phyloP scores from a whole-genome alignment of 30 jellyfish, hydroid and myxozoan genomes.

The Hydractinia echinata region DNA sequence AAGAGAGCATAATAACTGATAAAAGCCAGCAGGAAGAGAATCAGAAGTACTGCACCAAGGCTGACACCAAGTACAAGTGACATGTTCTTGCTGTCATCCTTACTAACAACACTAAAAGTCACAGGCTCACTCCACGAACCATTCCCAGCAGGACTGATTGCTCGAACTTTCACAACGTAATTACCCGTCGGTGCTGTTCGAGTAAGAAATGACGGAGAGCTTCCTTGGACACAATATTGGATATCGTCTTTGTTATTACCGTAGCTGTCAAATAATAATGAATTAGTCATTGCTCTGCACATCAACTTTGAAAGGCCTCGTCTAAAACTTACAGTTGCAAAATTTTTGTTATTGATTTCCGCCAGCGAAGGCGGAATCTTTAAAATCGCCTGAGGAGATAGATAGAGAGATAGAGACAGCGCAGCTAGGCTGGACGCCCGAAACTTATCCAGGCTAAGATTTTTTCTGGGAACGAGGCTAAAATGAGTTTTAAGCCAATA shows the following conservation, averaged over 20 bases:
- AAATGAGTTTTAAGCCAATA: no score
- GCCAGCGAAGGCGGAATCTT: no score
- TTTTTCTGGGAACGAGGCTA: no score
- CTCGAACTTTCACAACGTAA: conserved; percentile 58
- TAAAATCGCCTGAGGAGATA: no score
- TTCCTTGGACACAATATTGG: conserved; percentile 57
- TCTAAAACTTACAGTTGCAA: no score
- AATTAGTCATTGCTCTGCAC: no score
- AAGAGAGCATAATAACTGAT: conserved; percentile 61
- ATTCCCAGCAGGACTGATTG: conserved; percentile 85
- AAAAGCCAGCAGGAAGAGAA: conserved; percentile 47
- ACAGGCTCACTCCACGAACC: conserved; percentile 66
- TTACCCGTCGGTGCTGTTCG: conserved; percentile 60
- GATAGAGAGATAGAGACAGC: no score
- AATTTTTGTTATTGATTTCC: no score
- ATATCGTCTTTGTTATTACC: conserved; percentile 26
- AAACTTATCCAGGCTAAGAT: no score
- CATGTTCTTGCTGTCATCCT: neutral
- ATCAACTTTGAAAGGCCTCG: no score
- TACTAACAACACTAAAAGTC: conserved; percentile 38
- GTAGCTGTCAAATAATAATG: no score
- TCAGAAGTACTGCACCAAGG: conserved; percentile 64
- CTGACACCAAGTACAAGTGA: conserved; percentile 32
- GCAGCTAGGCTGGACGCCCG: no score
- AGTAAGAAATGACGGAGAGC: conserved; percentile 45